Evolutionary conservation across 2,888 invertebrate species (phyloP), one percentile per base, ranked within the genome.

Genomic region (Leucophenga montana): DNA sequence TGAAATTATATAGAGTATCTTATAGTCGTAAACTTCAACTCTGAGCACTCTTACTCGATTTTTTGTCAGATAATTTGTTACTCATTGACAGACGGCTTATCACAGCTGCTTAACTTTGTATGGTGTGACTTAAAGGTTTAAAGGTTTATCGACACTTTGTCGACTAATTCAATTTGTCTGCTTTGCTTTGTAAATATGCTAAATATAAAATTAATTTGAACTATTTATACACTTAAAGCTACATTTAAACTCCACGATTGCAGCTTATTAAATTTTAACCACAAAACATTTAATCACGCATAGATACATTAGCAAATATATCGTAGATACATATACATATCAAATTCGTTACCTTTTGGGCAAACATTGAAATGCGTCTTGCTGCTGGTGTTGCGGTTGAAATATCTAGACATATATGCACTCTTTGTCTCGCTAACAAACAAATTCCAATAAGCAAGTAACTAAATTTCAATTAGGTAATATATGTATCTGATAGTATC

Each of bases 391-490:
- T n/a, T n/a, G n/a, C 27, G 27, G 27, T 2, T 27, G n/a, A n/a
- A n/a, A n/a, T n/a, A n/a, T n/a, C n/a, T n/a, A n/a, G n/a, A n/a
- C n/a, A n/a, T n/a, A n/a, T 5, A 33, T 33, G 33, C 33, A 33
- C 4, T 11, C 39, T 11, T 39, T 39, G 39, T 1, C 54, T 11
- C 20, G 56, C 20, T 22, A 20, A 13, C 18, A 11, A 57, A 50
- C 50, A 18, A 13, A 70, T 70, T 67, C 61, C 66, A 66, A 59
- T 66, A 68, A 66, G 59, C 71, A 71, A 66, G 66, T 53, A 82
- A 83, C 78, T 83, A 82, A 83, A 83, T 83, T 82, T 83, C 83
- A 83, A 83, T 83, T 83, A 71, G 62, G 46, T 61, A 39, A 68
- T 61, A 61, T 66, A 33, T 39, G 18, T 46, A 66, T n/a, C n/a